Evolutionary conservation across 2,113 vertebrate genomes (phyloP), one percentile per base, ranked within the genome.

Genomic region (Scomber japonicus): DNA sequence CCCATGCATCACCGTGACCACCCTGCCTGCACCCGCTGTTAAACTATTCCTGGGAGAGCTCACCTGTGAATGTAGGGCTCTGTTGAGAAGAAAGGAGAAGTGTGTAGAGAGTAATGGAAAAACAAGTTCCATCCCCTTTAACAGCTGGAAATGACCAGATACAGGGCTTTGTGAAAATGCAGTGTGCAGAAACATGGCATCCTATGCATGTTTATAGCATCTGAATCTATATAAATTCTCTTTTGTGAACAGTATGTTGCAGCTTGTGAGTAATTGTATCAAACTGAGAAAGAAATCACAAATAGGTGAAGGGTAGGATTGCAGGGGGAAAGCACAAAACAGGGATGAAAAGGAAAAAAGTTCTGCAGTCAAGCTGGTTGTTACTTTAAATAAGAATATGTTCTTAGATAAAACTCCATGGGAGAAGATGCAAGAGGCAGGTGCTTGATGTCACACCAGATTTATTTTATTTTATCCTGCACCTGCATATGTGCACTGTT

Each of bases 1-100:
- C 54, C 35, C 82, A 82, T 80, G 82, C 88, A 74, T 90, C 72
- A 78, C 72, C 24, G 44, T 80, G 86, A 82, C 84, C 82, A 73
- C 73, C 84, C 75, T 71, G 90, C 59, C 67, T 54, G 73, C 81
- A 68, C 55, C 73, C 59, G 76, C 81, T 81, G 83, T 80, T 81
- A 82, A 82, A 84, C 59, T 63, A 53, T 70, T 76, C 85, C 84
- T 49, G 2, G n/a, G 87, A 63, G 83, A 76, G 69, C 70, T 81
- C 88, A 89, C 82, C 88, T 89, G 88, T 12, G 50, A 76, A 67
- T 0, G 14, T 19, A 76, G 30, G 70, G 35, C 44, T 72, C n/a
- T 66, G 71, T 54, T 19, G 54, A 73, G 71, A 74, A 69, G 66
- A 81, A 80, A 78, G 53, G 63, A 70, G 44, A 21, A 3, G 48